A percentile compares a stretch with the other conserved stretches of the same genome.
Evolutionary conservation across 2,113 vertebrate species (phyloP).

Genomic region (human): GRCh38 chr1:87897001-87897500

Average conservation of each 20-base stretch:
- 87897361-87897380: background rate
- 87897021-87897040: slow-evolving; percentile 76
- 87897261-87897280: background rate
- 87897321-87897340: background rate
- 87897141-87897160: slow-evolving; percentile 70
- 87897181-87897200: slow-evolving; percentile 71
- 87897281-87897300: background rate
- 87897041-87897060: slow-evolving; percentile 19
- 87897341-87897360: slow-evolving; percentile 1
- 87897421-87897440: background rate
- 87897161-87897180: slow-evolving; percentile 70
- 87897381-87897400: background rate
- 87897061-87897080: slow-evolving; percentile 66
- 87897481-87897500: background rate
- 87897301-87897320: background rate
- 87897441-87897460: background rate
- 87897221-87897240: background rate
- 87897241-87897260: background rate
- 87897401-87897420: background rate
- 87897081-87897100: slow-evolving; percentile 78
- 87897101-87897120: slow-evolving; percentile 73
- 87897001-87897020: slow-evolving; percentile 80
- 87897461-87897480: background rate
- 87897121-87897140: slow-evolving; percentile 79
- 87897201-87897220: slow-evolving; percentile 54